These are phyloP conservation scores for Philypnodon macrostomus DNA, from an alignment of 2,797 vertebrate genomes.

Conservation along the genomic window DNA sequence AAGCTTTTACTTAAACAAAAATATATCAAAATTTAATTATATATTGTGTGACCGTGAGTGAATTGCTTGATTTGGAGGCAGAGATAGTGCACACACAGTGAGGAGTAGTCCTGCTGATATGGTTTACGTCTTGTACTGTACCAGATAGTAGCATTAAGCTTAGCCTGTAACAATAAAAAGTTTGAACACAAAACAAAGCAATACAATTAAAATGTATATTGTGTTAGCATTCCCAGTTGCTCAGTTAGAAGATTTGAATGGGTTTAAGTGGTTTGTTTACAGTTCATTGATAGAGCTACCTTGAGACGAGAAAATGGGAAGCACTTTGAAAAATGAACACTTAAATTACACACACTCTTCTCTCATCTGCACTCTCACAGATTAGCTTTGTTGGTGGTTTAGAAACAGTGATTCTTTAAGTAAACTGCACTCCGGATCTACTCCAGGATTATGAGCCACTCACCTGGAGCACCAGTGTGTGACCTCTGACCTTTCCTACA, in stretches of 20 bases:
- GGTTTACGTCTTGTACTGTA: slow-evolving; percentile 51
- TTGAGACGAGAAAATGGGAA: slow-evolving; percentile 68
- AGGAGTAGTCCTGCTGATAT: slow-evolving; percentile 50
- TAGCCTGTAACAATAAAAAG: slow-evolving; percentile 27
- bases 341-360: slow-evolving; percentile 23
- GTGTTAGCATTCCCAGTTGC: slow-evolving; percentile 52
- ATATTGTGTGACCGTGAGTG: slow-evolving; percentile 44
- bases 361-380: slow-evolving; percentile 22
- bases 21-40: slow-evolving; percentile 58
- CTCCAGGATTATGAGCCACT: slow-evolving; percentile 20
- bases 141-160: slow-evolving; percentile 48
- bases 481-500: slow-evolving; percentile 34
- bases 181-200: slow-evolving; percentile 36
- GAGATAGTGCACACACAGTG: slow-evolving; percentile 70
- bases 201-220: slow-evolving; percentile 32
- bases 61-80: slow-evolving; percentile 66
- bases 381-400: slow-evolving; percentile 41
- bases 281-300: slow-evolving; percentile 63
- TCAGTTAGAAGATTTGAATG: slow-evolving; percentile 33
- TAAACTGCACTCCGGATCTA: slow-evolving; percentile 15
- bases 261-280: slow-evolving; percentile 43
- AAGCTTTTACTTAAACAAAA: slow-evolving; percentile 64
- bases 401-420: slow-evolving; percentile 34
- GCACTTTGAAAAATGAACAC: slow-evolving; percentile 62
- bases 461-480: slow-evolving; percentile 34